Conservation (phyloP, 2,113 vertebrate species). For the Brienomyrus brachyistius region DNA sequence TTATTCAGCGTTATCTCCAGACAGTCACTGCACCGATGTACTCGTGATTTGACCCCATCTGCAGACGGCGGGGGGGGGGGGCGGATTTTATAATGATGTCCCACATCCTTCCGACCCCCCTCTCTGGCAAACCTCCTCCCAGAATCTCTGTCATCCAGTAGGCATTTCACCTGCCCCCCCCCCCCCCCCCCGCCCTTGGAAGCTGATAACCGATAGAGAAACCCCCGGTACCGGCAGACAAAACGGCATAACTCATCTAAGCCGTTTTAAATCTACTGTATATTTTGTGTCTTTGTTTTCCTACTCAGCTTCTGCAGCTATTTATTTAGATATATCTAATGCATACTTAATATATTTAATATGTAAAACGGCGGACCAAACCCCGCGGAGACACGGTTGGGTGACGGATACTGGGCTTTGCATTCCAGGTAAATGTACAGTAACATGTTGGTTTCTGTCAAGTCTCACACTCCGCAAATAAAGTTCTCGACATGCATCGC, state of each 20-base stretch:
- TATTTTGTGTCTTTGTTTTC: neutral
- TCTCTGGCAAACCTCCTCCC: neutral
- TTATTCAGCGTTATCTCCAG: neutral
- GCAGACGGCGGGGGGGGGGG: neutral
- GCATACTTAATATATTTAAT: neutral
- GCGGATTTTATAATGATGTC: neutral
- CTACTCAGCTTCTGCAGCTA: neutral
- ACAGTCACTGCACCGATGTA: neutral
- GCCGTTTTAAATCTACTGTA: neutral
- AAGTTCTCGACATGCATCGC: neutral
- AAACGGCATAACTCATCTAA: neutral
- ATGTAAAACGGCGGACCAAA: neutral
- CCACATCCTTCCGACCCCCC: neutral
- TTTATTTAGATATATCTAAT: neutral
- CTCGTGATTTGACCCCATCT: neutral
- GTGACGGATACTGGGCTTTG: neutral
- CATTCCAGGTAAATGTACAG: neutral
- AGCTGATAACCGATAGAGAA: neutral
- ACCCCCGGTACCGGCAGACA: neutral
- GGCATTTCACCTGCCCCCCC: neutral
- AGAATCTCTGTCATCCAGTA: neutral
- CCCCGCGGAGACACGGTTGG: neutral
- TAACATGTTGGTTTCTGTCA: neutral
- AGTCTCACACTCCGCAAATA: neutral
- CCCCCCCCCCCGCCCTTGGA: neutral